Percentiles rank a stretch among this genome's conserved stretches.
Conservation (phyloP, 2,797 vertebrate genomes). For the Phoebastria nigripes region DNA sequence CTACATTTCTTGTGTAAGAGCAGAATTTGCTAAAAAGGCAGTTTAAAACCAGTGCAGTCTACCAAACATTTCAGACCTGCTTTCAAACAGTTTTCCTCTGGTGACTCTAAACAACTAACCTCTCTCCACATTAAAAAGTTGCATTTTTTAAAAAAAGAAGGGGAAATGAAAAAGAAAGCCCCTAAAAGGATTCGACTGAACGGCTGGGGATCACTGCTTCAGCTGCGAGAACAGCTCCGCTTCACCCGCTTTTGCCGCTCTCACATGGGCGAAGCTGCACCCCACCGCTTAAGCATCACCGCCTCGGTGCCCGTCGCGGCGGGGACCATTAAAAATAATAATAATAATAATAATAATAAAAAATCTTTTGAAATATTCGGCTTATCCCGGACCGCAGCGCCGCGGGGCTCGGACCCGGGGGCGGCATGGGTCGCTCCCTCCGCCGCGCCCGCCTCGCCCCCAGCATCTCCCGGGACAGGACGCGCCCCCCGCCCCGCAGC, state of each 20-base stretch:
- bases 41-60: neutral
- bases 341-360: accelerated
- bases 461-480: neutral
- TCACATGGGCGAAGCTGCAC: neutral
- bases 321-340: accelerated
- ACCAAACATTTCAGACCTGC: neutral
- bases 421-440: neutral
- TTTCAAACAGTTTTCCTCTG: neutral
- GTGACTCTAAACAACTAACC: neutral
- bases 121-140: neutral
- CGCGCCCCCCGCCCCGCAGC: neutral
- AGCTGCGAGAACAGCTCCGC: neutral
- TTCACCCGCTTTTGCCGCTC: neutral
- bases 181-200: accelerated
- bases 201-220: neutral
- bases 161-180: accelerated
- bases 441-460: neutral
- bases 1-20: neutral
- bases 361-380: accelerated
- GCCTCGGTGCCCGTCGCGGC: neutral
- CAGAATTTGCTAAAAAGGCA: neutral
- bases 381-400: neutral
- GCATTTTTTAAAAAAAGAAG: neutral
- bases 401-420: neutral
- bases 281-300: neutral